Conservation (phyloP, 2,113 vertebrate genomes). For the Corvus hawaiiensis region DNA sequence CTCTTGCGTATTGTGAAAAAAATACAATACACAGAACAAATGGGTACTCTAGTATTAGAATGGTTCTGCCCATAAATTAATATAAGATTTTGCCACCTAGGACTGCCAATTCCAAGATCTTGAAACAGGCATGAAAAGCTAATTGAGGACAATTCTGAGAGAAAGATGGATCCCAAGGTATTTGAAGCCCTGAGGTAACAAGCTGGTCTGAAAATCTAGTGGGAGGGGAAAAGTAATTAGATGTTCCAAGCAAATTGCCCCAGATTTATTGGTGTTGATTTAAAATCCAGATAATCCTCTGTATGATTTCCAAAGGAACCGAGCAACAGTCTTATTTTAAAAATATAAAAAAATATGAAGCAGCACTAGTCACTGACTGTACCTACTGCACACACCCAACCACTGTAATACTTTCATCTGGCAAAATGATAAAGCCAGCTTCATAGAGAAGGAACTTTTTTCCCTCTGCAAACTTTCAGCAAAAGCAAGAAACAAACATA, state of each 20-base stretch:
- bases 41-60: neutral
- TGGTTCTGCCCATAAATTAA: neutral
- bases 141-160: constrained; percentile 46
- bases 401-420: neutral
- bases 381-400: neutral
- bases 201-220: constrained; percentile 52
- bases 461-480: neutral
- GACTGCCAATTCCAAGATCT: neutral
- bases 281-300: constrained; percentile 43
- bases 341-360: neutral
- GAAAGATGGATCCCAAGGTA: constrained; percentile 55
- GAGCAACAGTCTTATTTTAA: neutral
- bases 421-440: neutral
- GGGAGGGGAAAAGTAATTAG: constrained; percentile 55
- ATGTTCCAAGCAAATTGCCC: constrained; percentile 51
- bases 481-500: neutral
- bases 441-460: neutral
- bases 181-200: constrained; percentile 56
- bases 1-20: neutral
- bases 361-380: neutral
- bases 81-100: neutral
- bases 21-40: neutral
- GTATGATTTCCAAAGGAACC: constrained; percentile 30
- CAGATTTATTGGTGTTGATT: constrained; percentile 56
- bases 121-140: constrained; percentile 5